Percentiles rank a stretch among this genome's conserved stretches.
phyloP scores from a whole-genome alignment of 2,797 vertebrate genomes.

The Todus mexicanus region DNA sequence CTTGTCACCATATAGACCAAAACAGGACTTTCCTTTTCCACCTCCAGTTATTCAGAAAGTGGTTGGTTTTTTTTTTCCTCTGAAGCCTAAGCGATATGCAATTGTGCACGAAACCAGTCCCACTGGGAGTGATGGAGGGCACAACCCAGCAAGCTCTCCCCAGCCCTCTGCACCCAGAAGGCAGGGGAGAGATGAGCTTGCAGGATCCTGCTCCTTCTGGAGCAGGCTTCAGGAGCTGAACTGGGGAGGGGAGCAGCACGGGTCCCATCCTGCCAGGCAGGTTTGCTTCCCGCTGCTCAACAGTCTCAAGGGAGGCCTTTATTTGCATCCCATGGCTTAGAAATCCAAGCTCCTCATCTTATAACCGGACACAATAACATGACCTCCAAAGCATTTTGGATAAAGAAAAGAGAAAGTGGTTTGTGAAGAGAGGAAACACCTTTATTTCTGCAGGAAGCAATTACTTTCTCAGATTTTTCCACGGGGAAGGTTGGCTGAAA shows the following conservation, averaged over 20 bases:
- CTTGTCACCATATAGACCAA: background rate
- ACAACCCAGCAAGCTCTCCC: background rate
- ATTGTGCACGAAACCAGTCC: background rate
- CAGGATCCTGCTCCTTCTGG: background rate
- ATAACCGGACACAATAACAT: conserved; percentile 57
- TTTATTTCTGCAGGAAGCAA: conserved; percentile 68
- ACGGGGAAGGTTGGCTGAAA: conserved; percentile 42
- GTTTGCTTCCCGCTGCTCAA: background rate
- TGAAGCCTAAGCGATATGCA: background rate
- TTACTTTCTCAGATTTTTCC: conserved; percentile 55
- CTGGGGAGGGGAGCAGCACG: background rate
- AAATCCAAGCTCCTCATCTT: conserved; percentile 5
- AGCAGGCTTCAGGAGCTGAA: background rate
- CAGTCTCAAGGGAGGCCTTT: background rate
- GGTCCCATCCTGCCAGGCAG: background rate
- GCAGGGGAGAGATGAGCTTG: background rate
- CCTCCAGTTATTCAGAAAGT: background rate
- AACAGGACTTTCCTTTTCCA: background rate
- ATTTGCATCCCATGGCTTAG: conserved; percentile 12
- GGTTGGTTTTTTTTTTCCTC: background rate
- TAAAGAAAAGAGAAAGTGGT: conserved; percentile 57
- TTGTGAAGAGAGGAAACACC: conserved; percentile 60
- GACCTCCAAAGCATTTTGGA: conserved; percentile 55
- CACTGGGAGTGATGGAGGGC: background rate
- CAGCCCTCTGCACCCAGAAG: background rate